Conservation (phyloP, 2,113 vertebrate genomes). For the Clarias batrachus region DNA sequence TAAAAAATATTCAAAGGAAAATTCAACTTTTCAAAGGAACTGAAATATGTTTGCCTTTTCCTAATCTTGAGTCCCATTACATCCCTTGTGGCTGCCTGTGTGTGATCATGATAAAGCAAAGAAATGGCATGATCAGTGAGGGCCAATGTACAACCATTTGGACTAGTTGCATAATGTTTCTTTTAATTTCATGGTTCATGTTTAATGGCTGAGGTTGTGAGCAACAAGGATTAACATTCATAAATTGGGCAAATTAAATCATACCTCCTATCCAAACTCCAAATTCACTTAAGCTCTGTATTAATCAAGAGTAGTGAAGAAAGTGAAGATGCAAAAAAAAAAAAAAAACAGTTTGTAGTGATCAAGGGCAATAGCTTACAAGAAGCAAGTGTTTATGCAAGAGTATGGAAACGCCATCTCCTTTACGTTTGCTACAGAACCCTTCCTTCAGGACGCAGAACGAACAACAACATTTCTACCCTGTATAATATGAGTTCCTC, state of each 20-base stretch:
- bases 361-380: constrained; percentile 3
- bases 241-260: background rate
- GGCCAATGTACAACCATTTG: background rate
- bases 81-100: background rate
- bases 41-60: background rate
- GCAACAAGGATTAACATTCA: background rate
- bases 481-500: constrained; percentile 53
- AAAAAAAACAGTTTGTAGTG: background rate
- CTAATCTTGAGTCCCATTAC: background rate
- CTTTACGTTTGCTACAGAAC: constrained; percentile 5
- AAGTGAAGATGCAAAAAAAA: background rate
- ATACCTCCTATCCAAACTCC: background rate
- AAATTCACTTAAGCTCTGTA: constrained; percentile 10
- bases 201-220: background rate
- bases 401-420: background rate
- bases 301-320: constrained; percentile 8
- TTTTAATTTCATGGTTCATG: background rate
- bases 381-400: background rate
- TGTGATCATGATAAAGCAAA: background rate
- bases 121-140: background rate
- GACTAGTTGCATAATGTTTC: background rate
- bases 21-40: background rate
- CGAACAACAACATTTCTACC: constrained; percentile 42
- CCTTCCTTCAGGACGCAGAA: constrained; percentile 34
- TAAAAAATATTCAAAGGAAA: background rate